phyloP scores from a whole-genome alignment of 2,888 invertebrate species.

The Salticus scenicus region DNA sequence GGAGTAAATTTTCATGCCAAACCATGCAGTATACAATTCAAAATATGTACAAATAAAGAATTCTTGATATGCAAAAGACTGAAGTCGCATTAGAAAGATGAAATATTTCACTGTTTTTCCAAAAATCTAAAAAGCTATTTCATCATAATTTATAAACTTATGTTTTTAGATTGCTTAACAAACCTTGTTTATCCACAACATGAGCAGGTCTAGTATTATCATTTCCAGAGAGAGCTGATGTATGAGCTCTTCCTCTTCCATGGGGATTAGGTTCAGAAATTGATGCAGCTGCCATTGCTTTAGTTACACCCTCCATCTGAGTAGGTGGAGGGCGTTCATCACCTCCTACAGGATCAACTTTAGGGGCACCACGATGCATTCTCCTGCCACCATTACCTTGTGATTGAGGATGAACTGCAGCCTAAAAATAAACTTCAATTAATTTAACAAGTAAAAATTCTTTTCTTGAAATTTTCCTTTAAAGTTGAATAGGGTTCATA shows the following conservation, averaged over 20 bases:
- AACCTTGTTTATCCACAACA: slow-evolving; percentile 39
- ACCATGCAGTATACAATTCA: too few species aligned
- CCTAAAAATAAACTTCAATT: background rate
- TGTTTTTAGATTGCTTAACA: background rate
- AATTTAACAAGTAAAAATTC: too few species aligned
- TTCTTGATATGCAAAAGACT: too few species aligned
- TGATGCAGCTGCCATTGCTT: slow-evolving; percentile 26
- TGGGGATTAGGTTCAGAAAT: background rate
- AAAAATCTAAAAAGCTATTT: too few species aligned
- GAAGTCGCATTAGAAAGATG: too few species aligned
- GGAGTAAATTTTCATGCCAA: too few species aligned
- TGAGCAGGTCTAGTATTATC: slow-evolving; percentile 24
- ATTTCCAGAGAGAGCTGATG: slow-evolving; percentile 19
- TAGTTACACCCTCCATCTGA: background rate
- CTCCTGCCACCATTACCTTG: slow-evolving; percentile 26
- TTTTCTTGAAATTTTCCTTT: too few species aligned
- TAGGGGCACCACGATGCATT: slow-evolving; percentile 37
- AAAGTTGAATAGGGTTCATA: too few species aligned
- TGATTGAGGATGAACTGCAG: slow-evolving; percentile 14
- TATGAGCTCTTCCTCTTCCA: slow-evolving; percentile 38
- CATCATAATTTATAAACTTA: too few species aligned
- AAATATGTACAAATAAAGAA: too few species aligned
- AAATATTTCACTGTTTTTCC: too few species aligned
- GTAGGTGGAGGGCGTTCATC: background rate
- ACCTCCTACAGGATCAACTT: slow-evolving; percentile 27